Base-by-base conservation (phyloP, 2,888 invertebrate species). In the Nesidiocoris tenuis region DNA sequence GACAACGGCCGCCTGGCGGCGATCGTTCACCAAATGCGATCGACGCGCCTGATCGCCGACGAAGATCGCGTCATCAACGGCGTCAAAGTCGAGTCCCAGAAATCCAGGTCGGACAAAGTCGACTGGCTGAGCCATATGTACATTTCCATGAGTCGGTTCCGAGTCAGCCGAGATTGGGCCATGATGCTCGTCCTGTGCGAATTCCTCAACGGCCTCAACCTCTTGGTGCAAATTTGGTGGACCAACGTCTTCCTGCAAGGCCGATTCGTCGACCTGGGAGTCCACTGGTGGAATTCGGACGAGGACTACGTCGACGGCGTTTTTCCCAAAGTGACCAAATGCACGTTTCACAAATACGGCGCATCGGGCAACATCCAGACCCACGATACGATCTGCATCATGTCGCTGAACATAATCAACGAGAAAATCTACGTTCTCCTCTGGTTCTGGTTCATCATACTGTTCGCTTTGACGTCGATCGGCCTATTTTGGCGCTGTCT, bases 301-400 rank as follows among this genome's bases (percentile, higher is more conserved):
- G 90, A 93, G 77, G 93, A 93, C 83, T 93, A 93, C 0, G 93
- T 94, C 92, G 88, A 92, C 0, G 85, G 90, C 23, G 88, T 94
- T 0, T 95, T 95, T 82, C 95, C 95, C 0, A 95, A 95, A 87
- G 89, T 94, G 61, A 95, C 95, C 3, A 96, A 95, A 83, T 96
- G 96, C 83, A 88, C 89, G 65, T 96, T 95, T 85, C 90, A 91
- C 85, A 94, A 94, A 83, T 95, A 90, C 83, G 95, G 95, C 85
- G 89, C 93, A 0, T 91, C 92, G 0, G 95, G 95, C 0, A 88
- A 90, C 0, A 89, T 95, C 74, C 93, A 95, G 84, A 88, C 89
- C 80, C 92, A 93, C 84, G 95, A 96, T 81, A 93, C 94, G 0
- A 88, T 96, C 70, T 96, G 96, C 84, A 91, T 96, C 65, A 91